These are phyloP conservation scores for Stenodera caucasica DNA, from an alignment of 2,888 invertebrate species.

Conservation along the genomic window DNA sequence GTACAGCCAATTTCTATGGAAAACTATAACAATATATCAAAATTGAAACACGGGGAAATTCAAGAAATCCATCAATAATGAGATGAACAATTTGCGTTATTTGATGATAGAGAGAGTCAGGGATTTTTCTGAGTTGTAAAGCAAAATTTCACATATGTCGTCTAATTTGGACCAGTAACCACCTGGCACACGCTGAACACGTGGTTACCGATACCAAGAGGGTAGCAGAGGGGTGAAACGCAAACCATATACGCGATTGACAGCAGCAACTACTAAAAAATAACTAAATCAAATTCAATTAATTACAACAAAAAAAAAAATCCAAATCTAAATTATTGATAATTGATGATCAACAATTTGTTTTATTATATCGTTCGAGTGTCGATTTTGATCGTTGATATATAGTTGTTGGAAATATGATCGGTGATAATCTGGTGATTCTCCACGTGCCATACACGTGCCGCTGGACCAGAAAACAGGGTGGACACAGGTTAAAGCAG, in stretches of 20 bases:
- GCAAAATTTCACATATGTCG: slow-evolving; percentile 52
- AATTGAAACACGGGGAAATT: no score
- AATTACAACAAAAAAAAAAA: no score
- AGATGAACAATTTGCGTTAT: slow-evolving; percentile 13
- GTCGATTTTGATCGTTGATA: background rate
- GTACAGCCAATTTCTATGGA: no score
- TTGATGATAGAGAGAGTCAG: slow-evolving; percentile 11
- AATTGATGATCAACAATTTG: background rate
- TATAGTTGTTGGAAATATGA: slow-evolving; percentile 31
- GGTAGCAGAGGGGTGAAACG: slow-evolving; percentile 20
- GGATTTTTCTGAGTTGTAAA: slow-evolving; percentile 32
- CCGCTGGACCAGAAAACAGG: slow-evolving; percentile 37
- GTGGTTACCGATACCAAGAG: slow-evolving; percentile 48
- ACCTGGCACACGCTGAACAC: slow-evolving; percentile 54
- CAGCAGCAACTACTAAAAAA: slow-evolving; percentile 12
- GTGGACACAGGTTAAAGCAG: slow-evolving; percentile 51
- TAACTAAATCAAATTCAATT: slow-evolving; percentile 12
- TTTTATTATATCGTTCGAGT: background rate
- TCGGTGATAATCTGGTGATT: slow-evolving; percentile 23
- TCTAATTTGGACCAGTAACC: slow-evolving; percentile 50
- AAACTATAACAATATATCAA: background rate
- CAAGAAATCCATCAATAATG: no score
- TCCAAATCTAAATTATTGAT: no score
- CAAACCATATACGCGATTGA: slow-evolving; percentile 21
- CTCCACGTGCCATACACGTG: slow-evolving; percentile 47